These are phyloP conservation scores for Prenolepis imparis DNA, from an alignment of 2,888 invertebrate genomes.

Conservation along the genomic window DNA sequence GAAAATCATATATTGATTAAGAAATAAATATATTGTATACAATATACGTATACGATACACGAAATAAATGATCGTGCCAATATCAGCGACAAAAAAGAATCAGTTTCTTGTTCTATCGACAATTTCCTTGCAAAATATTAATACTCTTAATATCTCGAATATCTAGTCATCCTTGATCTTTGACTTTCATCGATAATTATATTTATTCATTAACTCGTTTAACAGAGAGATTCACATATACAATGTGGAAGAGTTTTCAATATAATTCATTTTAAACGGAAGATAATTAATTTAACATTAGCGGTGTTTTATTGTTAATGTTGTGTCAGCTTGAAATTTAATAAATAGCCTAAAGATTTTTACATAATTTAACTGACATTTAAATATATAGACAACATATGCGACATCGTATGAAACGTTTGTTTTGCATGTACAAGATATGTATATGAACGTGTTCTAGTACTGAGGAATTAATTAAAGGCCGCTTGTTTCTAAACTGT, in stretches of 20 bases:
- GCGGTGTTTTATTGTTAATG: not conserved
- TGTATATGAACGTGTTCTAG: not conserved
- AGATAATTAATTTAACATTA: conserved; percentile 8
- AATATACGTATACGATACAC: not conserved
- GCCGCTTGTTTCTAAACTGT: conserved; percentile 29
- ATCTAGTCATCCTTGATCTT: conserved; percentile 21
- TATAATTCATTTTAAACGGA: not conserved
- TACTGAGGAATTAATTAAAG: conserved; percentile 22
- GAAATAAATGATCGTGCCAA: not conserved
- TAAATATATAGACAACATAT: not conserved
- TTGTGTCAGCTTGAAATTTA: not conserved
- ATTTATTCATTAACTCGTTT: not conserved
- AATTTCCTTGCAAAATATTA: not conserved
- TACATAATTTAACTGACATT: not conserved
- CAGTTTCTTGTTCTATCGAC: not conserved
- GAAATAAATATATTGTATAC: not conserved
- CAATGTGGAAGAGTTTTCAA: not conserved
- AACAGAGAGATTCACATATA: not conserved
- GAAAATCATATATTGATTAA: not conserved
- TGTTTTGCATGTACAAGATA: not conserved
- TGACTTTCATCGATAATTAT: not conserved
- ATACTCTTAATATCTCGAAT: not conserved
- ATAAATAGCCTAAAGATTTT: not conserved
- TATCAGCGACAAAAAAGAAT: not conserved
- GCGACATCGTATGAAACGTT: not conserved